Evolutionary conservation across 2,888 invertebrate species (phyloP).

Genomic region (Xestia sexstrigata): DNA sequence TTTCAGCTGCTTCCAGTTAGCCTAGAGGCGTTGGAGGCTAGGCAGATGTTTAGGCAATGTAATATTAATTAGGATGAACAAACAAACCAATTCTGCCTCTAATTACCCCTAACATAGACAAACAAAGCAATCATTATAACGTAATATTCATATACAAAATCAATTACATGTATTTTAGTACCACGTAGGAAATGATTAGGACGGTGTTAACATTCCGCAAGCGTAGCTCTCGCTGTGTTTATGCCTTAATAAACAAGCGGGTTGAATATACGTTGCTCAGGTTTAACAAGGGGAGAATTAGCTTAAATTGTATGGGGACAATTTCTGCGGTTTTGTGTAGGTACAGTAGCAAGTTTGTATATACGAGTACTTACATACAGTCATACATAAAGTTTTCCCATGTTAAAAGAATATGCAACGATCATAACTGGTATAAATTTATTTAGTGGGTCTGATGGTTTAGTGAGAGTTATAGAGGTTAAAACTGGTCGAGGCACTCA

Average conservation of each 20-base stretch:
- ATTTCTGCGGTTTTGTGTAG: background rate
- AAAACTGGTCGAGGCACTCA: too few relatives aligned
- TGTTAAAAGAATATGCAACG: too few relatives aligned
- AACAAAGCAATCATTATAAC: slow-evolving; percentile 30
- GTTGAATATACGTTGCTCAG: slow-evolving; percentile 27
- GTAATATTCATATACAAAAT: slow-evolving; percentile 55
- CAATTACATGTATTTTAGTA: slow-evolving; percentile 44
- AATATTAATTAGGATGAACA: background rate
- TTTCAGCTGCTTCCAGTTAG: too few relatives aligned
- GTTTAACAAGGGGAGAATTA: slow-evolving; percentile 30
- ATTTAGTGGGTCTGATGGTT: too few relatives aligned
- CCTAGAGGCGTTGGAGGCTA: background rate
- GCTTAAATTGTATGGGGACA: slow-evolving; percentile 28
- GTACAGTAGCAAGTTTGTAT: background rate
- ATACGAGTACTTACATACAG: background rate
- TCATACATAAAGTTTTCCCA: too few relatives aligned
- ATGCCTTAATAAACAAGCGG: slow-evolving; percentile 47
- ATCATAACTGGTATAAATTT: too few relatives aligned
- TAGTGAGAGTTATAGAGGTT: too few relatives aligned
- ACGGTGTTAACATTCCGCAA: slow-evolving; percentile 36
- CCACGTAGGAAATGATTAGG: slow-evolving; percentile 48
- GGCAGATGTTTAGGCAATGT: background rate
- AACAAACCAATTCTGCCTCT: slow-evolving; percentile 23
- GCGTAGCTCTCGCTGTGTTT: slow-evolving; percentile 46
- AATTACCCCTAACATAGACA: slow-evolving; percentile 32